phyloP scores from a whole-genome alignment of 1,140 invertebrate species.

The Ostrea edulis region DNA sequence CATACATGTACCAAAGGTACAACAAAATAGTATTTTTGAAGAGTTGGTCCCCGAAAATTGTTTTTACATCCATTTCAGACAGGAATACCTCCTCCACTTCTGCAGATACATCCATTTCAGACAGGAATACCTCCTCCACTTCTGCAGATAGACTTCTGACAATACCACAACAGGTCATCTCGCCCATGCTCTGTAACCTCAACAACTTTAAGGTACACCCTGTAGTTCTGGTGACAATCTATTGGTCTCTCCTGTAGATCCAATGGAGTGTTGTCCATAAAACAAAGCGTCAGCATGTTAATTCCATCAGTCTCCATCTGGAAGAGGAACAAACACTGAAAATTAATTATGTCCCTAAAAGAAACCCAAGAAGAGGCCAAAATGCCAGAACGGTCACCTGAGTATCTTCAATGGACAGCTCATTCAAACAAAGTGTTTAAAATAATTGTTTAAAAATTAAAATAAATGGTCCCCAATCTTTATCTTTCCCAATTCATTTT shows the following conservation, averaged over 20 bases:
- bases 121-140: not conserved
- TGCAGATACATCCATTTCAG: not conserved
- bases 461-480: too few species aligned
- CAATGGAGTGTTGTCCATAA: not conserved
- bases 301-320: constrained; percentile 6
- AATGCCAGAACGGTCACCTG: not conserved
- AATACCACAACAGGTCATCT: not conserved
- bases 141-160: not conserved
- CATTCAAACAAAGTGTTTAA: too few species aligned
- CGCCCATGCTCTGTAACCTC: not conserved
- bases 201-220: not conserved
- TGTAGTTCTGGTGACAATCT: not conserved
- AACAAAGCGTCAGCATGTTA: not conserved
- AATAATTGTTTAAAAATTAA: too few species aligned
- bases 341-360: not conserved
- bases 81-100: not conserved
- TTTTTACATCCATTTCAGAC: not conserved
- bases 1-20: too few species aligned
- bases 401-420: too few species aligned
- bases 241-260: constrained; percentile 12
- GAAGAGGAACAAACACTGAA: not conserved
- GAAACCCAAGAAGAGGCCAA: not conserved
- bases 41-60: too few species aligned
- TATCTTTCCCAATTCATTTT: too few species aligned
- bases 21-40: too few species aligned